phyloP scores from a whole-genome alignment of 1,140 invertebrate genomes.

The Drosophila albomicans region DNA sequence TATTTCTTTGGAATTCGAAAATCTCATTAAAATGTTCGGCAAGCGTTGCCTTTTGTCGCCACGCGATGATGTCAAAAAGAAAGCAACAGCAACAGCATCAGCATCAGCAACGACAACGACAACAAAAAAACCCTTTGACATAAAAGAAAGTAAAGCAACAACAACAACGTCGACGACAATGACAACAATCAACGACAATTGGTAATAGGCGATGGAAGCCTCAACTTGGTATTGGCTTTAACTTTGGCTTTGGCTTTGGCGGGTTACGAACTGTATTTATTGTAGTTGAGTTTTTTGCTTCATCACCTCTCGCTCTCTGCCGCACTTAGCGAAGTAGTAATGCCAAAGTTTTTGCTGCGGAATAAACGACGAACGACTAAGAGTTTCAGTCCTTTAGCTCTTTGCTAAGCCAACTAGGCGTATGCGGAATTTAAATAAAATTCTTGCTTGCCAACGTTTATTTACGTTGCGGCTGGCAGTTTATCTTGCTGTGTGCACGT shows the following conservation, averaged over 20 bases:
- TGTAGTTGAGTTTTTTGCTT: conserved; percentile 20
- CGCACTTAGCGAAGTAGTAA: conserved; percentile 32
- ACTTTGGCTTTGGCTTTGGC: too few relatives aligned
- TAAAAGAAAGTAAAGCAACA: conserved; percentile 27
- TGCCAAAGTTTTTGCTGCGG: conserved; percentile 1
- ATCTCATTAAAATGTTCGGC: conserved; percentile 76
- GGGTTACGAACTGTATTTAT: conserved; percentile 19
- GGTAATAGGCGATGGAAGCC: conserved; percentile 9
- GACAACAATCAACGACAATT: conserved; percentile 30
- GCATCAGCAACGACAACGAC: background rate
- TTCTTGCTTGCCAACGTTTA: conserved; percentile 20
- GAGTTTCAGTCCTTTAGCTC: background rate
- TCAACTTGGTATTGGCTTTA: background rate
- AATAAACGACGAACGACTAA: background rate
- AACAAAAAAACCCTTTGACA: conserved; percentile 8
- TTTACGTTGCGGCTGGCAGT: conserved; percentile 39
- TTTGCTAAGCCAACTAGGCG: conserved; percentile 38
- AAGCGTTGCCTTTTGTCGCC: conserved; percentile 23
- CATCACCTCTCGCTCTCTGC: too few relatives aligned
- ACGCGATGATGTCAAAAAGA: background rate
- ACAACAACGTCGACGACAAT: conserved; percentile 3
- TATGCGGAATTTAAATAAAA: conserved; percentile 48
- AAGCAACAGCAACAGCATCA: too few relatives aligned
- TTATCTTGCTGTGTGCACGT: conserved; percentile 6
- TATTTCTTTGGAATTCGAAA: conserved; percentile 74